phyloP scores from a whole-genome alignment of 1,140 invertebrate genomes.

The Bombus confusus region DNA sequence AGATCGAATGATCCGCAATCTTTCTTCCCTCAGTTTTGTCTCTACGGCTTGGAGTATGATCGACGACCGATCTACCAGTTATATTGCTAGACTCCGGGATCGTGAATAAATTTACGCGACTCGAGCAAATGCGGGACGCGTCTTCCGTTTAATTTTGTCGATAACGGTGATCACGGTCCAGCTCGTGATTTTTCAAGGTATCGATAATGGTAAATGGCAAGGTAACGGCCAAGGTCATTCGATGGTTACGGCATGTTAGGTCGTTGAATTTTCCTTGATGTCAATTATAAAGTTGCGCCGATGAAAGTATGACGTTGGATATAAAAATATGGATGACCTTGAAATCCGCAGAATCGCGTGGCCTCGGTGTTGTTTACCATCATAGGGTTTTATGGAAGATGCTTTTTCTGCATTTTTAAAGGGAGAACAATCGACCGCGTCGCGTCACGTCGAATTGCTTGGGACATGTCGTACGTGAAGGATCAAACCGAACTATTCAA shows the following conservation, averaged over 20 bases:
- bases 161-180: too few species aligned
- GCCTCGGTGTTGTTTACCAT: background rate
- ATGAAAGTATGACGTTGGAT: conserved; percentile 27
- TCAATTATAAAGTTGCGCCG: conserved; percentile 39
- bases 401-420: background rate
- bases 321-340: conserved; percentile 8
- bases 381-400: background rate
- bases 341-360: background rate
- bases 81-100: background rate
- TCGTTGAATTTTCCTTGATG: conserved; percentile 27
- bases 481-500: too few species aligned
- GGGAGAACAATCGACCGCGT: background rate
- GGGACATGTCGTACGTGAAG: too few species aligned
- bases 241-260: background rate
- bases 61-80: too few species aligned
- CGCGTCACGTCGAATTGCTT: too few species aligned
- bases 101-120: background rate
- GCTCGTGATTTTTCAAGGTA: background rate
- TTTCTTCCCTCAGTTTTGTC: background rate
- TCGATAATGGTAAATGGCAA: background rate
- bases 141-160: too few species aligned
- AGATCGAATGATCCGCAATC: background rate
- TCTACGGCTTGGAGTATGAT: background rate
- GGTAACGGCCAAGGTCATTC: background rate
- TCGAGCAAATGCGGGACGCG: too few species aligned